Percentiles rank a stretch among this genome's conserved stretches.
phyloP scores from a whole-genome alignment of 2,113 vertebrate genomes.

The Azemiops feae region DNA sequence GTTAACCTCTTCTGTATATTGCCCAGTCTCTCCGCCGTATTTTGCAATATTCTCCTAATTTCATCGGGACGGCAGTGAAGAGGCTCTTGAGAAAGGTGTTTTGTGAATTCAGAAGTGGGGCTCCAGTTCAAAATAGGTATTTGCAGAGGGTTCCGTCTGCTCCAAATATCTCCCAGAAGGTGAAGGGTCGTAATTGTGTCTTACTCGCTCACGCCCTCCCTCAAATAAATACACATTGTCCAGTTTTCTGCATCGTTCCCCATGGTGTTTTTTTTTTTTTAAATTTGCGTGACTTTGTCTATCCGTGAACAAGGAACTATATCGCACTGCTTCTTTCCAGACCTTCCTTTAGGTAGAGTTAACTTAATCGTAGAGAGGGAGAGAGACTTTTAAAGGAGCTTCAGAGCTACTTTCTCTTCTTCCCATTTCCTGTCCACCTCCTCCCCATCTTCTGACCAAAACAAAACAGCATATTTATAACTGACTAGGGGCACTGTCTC shows the following conservation, averaged over 20 bases:
- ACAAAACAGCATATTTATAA: constrained; percentile 34
- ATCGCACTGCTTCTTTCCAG: neutral
- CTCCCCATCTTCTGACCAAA: neutral
- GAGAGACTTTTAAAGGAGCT: neutral
- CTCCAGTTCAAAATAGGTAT: no score
- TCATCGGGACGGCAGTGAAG: neutral
- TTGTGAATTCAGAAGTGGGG: neutral
- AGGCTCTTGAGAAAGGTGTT: neutral
- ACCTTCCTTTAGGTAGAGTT: neutral
- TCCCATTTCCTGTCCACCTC: neutral
- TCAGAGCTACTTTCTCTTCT: neutral
- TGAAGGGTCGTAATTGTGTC: neutral
- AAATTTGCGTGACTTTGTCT: neutral
- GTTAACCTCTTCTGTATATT: neutral
- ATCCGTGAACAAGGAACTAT: neutral
- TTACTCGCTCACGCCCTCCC: neutral
- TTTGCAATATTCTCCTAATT: neutral
- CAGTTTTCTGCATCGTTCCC: constrained; percentile 16
- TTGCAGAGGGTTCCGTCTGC: neutral
- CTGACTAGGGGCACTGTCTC: constrained; percentile 29
- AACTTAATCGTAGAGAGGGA: neutral
- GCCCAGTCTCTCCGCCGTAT: neutral
- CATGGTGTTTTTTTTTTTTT: neutral
- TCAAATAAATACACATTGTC: constrained; percentile 5
- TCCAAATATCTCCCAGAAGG: neutral